Conservation (phyloP, 2,888 invertebrate genomes). For the Dynastes grantii region DNA sequence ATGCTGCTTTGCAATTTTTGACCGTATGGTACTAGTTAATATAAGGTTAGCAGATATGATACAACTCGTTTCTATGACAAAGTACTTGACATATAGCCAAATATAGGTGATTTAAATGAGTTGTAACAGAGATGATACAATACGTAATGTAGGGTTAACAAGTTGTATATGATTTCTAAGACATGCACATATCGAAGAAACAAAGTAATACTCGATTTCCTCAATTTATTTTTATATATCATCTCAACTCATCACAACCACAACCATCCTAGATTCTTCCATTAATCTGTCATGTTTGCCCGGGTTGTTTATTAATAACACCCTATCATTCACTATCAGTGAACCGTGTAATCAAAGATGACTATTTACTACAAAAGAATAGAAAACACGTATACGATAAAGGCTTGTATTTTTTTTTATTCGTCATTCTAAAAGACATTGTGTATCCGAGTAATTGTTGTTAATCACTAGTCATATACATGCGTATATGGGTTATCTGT, state of each 20-base stretch:
- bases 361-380: slow-evolving; percentile 33
- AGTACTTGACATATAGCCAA: too few species aligned
- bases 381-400: slow-evolving; percentile 20
- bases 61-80: too few species aligned
- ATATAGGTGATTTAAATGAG: too few species aligned
- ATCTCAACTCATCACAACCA: slow-evolving; percentile 1
- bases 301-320: slow-evolving; percentile 42
- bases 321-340: slow-evolving; percentile 37
- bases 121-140: too few species aligned
- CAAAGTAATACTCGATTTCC: slow-evolving; percentile 1
- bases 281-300: slow-evolving; percentile 13
- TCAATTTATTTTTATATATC: neutral
- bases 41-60: too few species aligned
- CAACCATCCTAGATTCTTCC: slow-evolving; percentile 10
- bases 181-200: too few species aligned
- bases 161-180: too few species aligned
- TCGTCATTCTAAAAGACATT: slow-evolving; percentile 32
- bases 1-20: too few species aligned
- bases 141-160: too few species aligned
- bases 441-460: slow-evolving; percentile 40
- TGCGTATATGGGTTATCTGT: slow-evolving; percentile 47
- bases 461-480: slow-evolving; percentile 43
- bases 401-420: slow-evolving; percentile 30
- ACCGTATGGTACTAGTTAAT: too few species aligned
- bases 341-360: slow-evolving; percentile 51